Conservation (phyloP, 2,113 vertebrate species). For the Mixornis gularis region DNA sequence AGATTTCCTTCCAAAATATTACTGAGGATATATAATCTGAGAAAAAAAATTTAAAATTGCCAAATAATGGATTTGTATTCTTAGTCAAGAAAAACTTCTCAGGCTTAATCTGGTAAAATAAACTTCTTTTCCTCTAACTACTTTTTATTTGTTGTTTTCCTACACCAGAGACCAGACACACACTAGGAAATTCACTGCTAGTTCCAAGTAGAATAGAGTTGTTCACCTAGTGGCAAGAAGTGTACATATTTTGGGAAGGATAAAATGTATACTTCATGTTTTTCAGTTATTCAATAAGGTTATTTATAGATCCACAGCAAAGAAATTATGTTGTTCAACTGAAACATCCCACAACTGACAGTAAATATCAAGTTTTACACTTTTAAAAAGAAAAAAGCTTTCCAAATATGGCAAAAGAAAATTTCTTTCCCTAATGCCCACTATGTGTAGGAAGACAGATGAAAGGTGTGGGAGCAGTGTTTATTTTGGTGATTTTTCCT, state of each 20-base stretch:
- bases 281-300: neutral
- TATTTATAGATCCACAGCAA: neutral
- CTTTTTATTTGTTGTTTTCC: neutral
- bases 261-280: neutral
- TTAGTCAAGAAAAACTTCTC: neutral
- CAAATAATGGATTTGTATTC: neutral
- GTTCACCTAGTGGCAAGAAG: neutral
- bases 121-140: neutral
- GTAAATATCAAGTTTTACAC: conserved; percentile 38
- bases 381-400: neutral
- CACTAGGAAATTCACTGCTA: neutral
- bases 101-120: neutral
- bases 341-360: conserved; percentile 23
- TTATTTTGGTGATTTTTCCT: neutral
- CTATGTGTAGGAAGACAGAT: neutral
- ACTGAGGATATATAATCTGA: neutral
- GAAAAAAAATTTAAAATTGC: neutral
- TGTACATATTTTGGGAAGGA: neutral
- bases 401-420: neutral
- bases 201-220: neutral
- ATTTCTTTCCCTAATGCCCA: neutral
- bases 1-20: neutral
- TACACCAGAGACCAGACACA: neutral
- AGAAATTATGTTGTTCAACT: conserved; percentile 34
- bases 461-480: neutral